Evolutionary conservation across 1,140 invertebrate genomes (phyloP), one percentile per base, ranked within the genome.

Genomic region (Drosophila cardini): DNA sequence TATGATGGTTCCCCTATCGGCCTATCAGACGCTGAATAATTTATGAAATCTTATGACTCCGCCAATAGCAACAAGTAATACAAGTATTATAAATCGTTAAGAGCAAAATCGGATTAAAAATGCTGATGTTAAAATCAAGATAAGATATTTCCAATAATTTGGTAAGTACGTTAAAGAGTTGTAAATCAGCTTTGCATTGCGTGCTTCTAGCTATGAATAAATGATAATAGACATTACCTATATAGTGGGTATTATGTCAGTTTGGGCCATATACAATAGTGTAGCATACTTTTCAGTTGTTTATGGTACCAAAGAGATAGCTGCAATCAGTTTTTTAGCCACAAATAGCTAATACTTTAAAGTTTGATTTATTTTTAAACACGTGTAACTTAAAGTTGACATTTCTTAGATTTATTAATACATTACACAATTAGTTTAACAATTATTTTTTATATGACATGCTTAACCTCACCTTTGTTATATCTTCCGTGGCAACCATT

Each of bases 401-500:
- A 36, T 36, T 9, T 36, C 2, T 36, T 26, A 2, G 21, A 36
- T 46, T 46, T 30, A 30, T 50, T 30, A 4, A 50, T 0, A 2
- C 2, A 30, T 50, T 6, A 10, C 10, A 10, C 18, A 32, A 26
- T 26, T 26, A 26, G 2, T 50, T 50, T 1, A 26, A 50, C 18
- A 50, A 32, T 11, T 50, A 10, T n/a, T 11, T 11, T 30, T 11
- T 8, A 56, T 9, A 15, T 58, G 4, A 2, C 10, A 30, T 10
- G 21, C 32, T 26, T 26, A 3, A 26, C 0, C 68, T 67, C 68
- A 89, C 83, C 84, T 72, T 89, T 63, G 89, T 74, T 21, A 77
- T 48, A 30, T 89, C 80, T 52, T 89, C 84, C 26, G 36, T 83
- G 48, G 76, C 84, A n/a, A 84, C 84, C 83, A 87, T 87, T 32